Base-by-base conservation (phyloP, 2,113 vertebrate species). In the Caranx ignobilis region DNA sequence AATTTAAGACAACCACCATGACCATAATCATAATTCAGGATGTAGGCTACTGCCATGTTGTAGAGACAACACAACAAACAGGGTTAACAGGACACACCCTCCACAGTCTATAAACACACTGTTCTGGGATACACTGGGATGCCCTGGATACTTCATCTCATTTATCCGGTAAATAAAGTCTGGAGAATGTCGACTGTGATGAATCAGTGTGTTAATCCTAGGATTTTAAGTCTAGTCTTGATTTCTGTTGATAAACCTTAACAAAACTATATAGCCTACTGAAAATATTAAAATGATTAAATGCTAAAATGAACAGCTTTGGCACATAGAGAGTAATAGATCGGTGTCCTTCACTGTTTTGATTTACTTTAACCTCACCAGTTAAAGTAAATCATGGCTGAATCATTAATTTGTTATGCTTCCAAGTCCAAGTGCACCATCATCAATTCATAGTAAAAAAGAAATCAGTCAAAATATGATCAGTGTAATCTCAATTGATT, bases 61-160 rank as follows among this genome's bases (percentile, higher is more conserved):
- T 26, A 62, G 45, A 48, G 35, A 50, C 19, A 18, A 54, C 26
- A 61, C 37, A n/a, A 67, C 47, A 72, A 77, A 82, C 48, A 37
- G 2, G 60, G 61, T 47, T 66, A 77, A 78, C 48, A 35, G 2
- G 60, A 71, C 62, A 59, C 79, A 62, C 77, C 71, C 80, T 16
- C 19, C 39, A 26, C 31, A 62, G 35, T 47, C 52, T 66, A 65
- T 66, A 55, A 73, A 80, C 72, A 59, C 57, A n/a, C 32, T 76
- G 52, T 47, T 65, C 60, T 39, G 54, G 60, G 55, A 16, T 11
- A 45, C 72, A 79, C 5, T 37, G 35, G 41, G 13, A 15, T 65
- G 60, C 57, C 71, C 54, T 11, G 45, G 15, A 76, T 65, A 39
- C 43, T 60, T 66, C 6, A 43, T 54, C 5, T 21, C n/a, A 41